Base-by-base conservation (phyloP, 2,888 invertebrate genomes). In the Brachyopa scutellaris region DNA sequence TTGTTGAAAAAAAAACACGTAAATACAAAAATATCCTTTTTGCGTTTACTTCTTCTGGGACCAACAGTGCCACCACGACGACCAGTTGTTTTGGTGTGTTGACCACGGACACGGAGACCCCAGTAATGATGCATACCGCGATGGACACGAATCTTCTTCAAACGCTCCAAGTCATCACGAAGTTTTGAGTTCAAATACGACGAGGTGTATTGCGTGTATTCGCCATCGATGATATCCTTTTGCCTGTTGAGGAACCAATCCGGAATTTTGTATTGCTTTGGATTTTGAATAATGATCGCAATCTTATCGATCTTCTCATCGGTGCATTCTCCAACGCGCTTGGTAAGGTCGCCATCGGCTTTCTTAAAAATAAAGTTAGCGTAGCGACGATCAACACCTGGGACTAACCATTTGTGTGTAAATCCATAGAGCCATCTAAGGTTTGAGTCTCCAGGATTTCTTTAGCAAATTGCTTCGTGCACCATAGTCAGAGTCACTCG, bases 241-340 rank as follows among this genome's bases (percentile, higher is more conserved):
- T 99, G 99, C 92, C 99, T 97, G 92, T 99, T 99, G 84, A 99
- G 93, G 92, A 99, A 99, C 99, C 99, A 99, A 90, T 99, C 97
- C 2, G 99, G 99, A 88, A 99, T 99, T 93, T 99, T 99, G 93
- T 99, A 99, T 89, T 99, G 98, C 84, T 98, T 94, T 57, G 99
- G 99, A 90, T 99, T 98, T 11, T 95, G 94, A 95, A 99, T 99
- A 88, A 99, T 98, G n/a, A 99, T 99, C 49, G 99, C 93, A 87
- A 99, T 95, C 91, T 98, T 98, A 88, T 99, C 99, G 80, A 98
- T 97, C 94, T 99, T 99, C 90, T 99, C 99, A 87, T 99, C 99
- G 1, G 97, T 95, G 88, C 99, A 96, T 93, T 99, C 99, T 90
- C 99, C 99, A 88, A 99, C 99, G 87, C 99, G 95, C 92, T 99